Evolutionary conservation across 2,888 invertebrate genomes (phyloP).

Genomic region (Drosophila kuntzei): DNA sequence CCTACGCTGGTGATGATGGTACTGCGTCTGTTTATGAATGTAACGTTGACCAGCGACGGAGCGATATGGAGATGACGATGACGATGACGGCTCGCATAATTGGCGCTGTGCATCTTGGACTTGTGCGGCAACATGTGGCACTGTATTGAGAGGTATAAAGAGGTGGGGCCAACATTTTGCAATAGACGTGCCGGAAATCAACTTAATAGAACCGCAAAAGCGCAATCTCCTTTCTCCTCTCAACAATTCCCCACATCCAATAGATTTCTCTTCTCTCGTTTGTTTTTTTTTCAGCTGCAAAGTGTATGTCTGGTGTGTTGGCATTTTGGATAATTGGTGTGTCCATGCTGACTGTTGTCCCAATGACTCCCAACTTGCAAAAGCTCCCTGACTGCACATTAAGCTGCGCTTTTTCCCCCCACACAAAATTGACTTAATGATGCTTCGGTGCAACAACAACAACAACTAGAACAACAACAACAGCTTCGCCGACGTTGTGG

Average conservation of each 20-base stretch:
- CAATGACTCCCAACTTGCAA: constrained; percentile 25
- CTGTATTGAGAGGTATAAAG: not conserved
- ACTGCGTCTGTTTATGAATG: constrained; percentile 72
- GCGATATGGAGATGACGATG: constrained; percentile 23
- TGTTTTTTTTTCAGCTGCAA: constrained; percentile 6
- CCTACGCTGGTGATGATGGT: constrained; percentile 46
- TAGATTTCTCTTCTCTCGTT: constrained; percentile 19
- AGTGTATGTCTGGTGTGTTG: constrained; percentile 42
- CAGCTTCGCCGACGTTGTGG: constrained; percentile 47
- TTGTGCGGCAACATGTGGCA: constrained; percentile 27
- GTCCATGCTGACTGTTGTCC: constrained; percentile 56
- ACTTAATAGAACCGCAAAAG: constrained; percentile 81
- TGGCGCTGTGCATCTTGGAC: constrained; percentile 68
- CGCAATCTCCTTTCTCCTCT: constrained; percentile 68
- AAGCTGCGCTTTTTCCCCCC: constrained; percentile 68
- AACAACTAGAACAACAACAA: constrained; percentile 42
- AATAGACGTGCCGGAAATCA: constrained; percentile 78
- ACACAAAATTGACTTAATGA: constrained; percentile 82
- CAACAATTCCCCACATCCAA: constrained; percentile 15
- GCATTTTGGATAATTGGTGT: constrained; percentile 74
- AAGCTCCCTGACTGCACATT: constrained; percentile 74
- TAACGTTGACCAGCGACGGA: constrained; percentile 45
- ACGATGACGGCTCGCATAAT: constrained; percentile 65
- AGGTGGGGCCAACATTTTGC: not conserved
- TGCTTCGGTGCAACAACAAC: constrained; percentile 55